Evolutionary conservation across 2,113 vertebrate genomes (phyloP).

Genomic region (Heterochromis multidens): DNA sequence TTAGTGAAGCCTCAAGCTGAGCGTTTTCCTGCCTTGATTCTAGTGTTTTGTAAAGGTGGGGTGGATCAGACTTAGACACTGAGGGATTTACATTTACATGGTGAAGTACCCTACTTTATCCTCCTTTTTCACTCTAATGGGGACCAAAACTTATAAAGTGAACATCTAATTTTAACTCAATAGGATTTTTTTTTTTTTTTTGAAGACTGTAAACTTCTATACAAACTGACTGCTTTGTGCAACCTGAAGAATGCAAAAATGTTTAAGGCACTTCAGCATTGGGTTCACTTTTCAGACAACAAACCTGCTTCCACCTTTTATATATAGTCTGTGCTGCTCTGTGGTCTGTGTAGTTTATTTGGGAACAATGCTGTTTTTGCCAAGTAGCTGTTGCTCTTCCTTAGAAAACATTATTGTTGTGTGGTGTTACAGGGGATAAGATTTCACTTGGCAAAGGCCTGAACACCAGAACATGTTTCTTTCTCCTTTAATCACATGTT

Average conservation of each 20-base stretch:
- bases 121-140: no score
- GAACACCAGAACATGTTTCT: not conserved
- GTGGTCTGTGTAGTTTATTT: not conserved
- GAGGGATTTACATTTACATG: not conserved
- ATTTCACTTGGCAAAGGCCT: not conserved
- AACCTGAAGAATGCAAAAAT: not conserved
- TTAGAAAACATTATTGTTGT: not conserved
- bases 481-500: not conserved
- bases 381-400: not conserved
- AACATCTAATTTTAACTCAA: no score
- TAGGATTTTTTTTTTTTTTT: no score
- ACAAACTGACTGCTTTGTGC: rapidly evolving
- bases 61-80: not conserved
- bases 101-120: not conserved
- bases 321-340: not conserved
- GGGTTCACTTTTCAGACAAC: not conserved
- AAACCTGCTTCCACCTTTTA: not conserved
- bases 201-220: not conserved
- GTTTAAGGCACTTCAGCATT: no score
- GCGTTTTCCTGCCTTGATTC: not conserved
- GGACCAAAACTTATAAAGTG: no score
- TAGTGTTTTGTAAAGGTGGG: not conserved
- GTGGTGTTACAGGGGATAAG: not conserved
- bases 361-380: not conserved
- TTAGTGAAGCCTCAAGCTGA: not conserved